Conservation (phyloP, 2,113 vertebrate species). For the Martes martes region DNA sequence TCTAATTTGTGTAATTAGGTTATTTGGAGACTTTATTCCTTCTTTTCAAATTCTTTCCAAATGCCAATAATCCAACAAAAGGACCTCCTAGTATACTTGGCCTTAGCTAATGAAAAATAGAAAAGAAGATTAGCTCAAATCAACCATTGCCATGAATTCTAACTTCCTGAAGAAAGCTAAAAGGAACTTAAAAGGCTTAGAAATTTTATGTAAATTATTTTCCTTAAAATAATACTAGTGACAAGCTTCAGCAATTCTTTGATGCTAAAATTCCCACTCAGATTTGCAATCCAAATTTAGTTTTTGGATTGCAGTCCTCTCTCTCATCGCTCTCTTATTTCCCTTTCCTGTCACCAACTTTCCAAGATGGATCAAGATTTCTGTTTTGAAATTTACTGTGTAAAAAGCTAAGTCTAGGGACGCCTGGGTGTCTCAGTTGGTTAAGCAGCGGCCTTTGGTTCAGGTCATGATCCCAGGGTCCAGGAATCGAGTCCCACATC, state of each 20-base stretch:
- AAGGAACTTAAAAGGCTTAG: not conserved
- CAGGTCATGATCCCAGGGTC: too few relatives aligned
- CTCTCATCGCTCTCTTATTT: not conserved
- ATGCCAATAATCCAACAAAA: not conserved
- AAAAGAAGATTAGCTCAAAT: not conserved
- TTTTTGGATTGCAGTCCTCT: not conserved
- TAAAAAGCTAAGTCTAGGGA: not conserved
- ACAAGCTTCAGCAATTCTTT: not conserved
- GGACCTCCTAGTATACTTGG: not conserved
- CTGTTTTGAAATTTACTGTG: not conserved
- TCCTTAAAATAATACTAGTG: not conserved
- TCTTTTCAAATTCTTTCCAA: conserved; percentile 24
- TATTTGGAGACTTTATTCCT: not conserved
- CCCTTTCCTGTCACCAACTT: not conserved
- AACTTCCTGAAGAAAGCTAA: conserved; percentile 13
- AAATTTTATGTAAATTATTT: conserved; percentile 34
- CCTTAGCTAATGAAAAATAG: conserved; percentile 13
- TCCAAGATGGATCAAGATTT: conserved; percentile 5
- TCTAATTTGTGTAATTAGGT: not conserved
- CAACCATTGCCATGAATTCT: not conserved
- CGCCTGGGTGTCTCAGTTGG: too few relatives aligned
- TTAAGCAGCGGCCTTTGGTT: too few relatives aligned
- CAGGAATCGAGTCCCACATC: too few relatives aligned
- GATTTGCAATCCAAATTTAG: not conserved
- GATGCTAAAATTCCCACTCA: not conserved